These are phyloP conservation scores for Blastobasis adustella DNA, from an alignment of 2,888 invertebrate species.

Conservation along the genomic window DNA sequence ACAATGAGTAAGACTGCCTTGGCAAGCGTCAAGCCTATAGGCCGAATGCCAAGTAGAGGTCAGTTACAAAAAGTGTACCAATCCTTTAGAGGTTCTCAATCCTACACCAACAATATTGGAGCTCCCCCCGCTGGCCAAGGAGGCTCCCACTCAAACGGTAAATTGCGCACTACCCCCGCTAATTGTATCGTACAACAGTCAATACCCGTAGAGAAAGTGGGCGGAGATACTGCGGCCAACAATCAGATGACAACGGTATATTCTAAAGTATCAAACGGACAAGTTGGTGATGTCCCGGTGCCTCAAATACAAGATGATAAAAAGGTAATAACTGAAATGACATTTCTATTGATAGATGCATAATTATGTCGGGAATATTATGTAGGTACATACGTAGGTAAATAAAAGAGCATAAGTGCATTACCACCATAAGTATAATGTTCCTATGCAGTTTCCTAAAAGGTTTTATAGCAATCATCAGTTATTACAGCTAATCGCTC, in stretches of 20 bases:
- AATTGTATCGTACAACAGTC: constrained; percentile 11
- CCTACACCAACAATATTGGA: constrained; percentile 49
- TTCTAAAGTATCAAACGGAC: constrained; percentile 11
- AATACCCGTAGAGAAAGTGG: constrained; percentile 43
- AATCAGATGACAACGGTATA: constrained; percentile 15
- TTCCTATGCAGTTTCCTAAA: too few species aligned
- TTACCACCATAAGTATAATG: too few species aligned
- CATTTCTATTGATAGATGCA: too few species aligned
- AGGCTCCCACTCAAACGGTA: constrained; percentile 41
- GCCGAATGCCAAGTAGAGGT: constrained; percentile 41
- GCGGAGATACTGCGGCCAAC: constrained; percentile 44
- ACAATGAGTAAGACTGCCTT: constrained; percentile 58
- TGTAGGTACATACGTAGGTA: too few species aligned
- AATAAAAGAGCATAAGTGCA: too few species aligned
- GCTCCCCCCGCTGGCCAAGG: constrained; percentile 22
- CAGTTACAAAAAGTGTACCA: constrained; percentile 58
- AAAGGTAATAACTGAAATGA: constrained; percentile 20
- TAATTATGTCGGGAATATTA: too few species aligned
- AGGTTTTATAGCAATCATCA: too few species aligned
- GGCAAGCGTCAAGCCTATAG: constrained; percentile 33
- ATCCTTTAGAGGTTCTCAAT: constrained; percentile 58
- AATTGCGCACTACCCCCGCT: constrained; percentile 26
- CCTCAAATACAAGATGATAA: constrained; percentile 23
- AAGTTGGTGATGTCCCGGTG: constrained; percentile 38
- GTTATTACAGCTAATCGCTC: too few species aligned